Conservation (phyloP, 2,888 invertebrate genomes). For the Acheta domesticus region DNA sequence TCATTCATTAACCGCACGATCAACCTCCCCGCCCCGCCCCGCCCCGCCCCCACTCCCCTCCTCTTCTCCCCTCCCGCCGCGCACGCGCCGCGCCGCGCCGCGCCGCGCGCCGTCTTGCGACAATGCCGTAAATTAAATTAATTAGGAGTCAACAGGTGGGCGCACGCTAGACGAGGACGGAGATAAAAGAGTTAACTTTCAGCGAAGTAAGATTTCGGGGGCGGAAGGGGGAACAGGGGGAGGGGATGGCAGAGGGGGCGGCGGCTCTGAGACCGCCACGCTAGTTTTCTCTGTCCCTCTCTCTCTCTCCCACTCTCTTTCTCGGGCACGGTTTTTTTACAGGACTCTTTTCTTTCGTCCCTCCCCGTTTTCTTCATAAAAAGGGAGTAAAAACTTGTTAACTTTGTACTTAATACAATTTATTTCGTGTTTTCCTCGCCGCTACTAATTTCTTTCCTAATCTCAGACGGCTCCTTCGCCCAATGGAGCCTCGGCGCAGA, state of each 20-base stretch:
- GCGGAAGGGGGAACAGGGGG: not conserved
- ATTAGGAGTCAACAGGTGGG: conserved; percentile 9
- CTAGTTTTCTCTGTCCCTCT: too few relatives aligned
- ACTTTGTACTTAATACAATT: conserved; percentile 18
- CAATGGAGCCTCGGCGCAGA: not conserved
- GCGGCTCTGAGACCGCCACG: too few relatives aligned
- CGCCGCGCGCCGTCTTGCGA: not conserved
- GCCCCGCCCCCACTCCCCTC: rapidly evolving
- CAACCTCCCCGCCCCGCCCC: not conserved
- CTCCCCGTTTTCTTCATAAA: conserved; percentile 6
- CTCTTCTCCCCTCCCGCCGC: not conserved
- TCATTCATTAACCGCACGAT: not conserved
- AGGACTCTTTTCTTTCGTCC: not conserved
- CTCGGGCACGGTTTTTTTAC: not conserved
- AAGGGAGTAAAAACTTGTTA: conserved; percentile 10
- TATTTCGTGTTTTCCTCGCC: conserved; percentile 18
- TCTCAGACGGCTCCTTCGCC: not conserved
- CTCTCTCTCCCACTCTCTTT: not conserved
- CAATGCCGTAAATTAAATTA: conserved; percentile 18
- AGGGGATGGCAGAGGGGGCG: not conserved
- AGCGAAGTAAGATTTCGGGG: not conserved
- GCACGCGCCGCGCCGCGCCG: not conserved
- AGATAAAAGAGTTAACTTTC: conserved; percentile 18
- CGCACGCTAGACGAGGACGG: not conserved
- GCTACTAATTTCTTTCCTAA: conserved; percentile 18